These are phyloP conservation scores for Drosophila nr. perissopoda DNA, from an alignment of 2,888 invertebrate genomes.

Conservation along the genomic window DNA sequence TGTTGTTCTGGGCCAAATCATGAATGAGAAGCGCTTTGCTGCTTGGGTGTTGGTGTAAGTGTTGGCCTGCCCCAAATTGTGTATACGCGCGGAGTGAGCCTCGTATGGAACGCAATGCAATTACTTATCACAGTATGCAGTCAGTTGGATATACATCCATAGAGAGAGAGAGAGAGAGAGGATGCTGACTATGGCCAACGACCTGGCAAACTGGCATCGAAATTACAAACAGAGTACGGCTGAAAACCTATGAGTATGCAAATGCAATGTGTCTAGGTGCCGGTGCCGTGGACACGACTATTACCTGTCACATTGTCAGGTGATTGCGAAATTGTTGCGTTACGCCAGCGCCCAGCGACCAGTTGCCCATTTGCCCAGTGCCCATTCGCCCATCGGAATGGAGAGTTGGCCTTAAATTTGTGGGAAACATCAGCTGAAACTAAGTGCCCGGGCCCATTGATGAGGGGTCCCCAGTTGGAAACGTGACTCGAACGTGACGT, in stretches of 20 bases:
- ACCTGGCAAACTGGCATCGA: slow-evolving; percentile 54
- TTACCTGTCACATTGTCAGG: slow-evolving; percentile 83
- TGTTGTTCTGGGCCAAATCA: slow-evolving; percentile 55
- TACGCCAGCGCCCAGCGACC: slow-evolving; percentile 66
- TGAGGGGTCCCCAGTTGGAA: slow-evolving; percentile 71
- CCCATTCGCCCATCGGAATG: slow-evolving; percentile 34
- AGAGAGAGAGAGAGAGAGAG: background rate
- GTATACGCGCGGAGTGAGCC: slow-evolving; percentile 9
- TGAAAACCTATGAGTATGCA: slow-evolving; percentile 56
- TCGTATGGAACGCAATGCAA: slow-evolving; percentile 68
- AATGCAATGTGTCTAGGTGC: slow-evolving; percentile 68
- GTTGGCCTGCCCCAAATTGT: slow-evolving; percentile 62
- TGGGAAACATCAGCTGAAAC: slow-evolving; percentile 76
- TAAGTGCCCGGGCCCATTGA: slow-evolving; percentile 68
- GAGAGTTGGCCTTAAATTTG: slow-evolving; percentile 70
- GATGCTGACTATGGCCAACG: slow-evolving; percentile 1
- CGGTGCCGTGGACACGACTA: slow-evolving; percentile 73
- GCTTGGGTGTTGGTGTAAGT: slow-evolving; percentile 2
- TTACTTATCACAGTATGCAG: slow-evolving; percentile 80
- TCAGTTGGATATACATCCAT: slow-evolving; percentile 10
- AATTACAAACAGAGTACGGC: slow-evolving; percentile 61
- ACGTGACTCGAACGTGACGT: slow-evolving; percentile 81
- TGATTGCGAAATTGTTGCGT: slow-evolving; percentile 82
- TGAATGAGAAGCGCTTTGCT: slow-evolving; percentile 57
- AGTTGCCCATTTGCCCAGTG: slow-evolving; percentile 20